A percentile compares a stretch with the other conserved stretches of the same genome.
Evolutionary conservation across 2,888 invertebrate species (phyloP).

Genomic region (Hedychridium roseum): DNA sequence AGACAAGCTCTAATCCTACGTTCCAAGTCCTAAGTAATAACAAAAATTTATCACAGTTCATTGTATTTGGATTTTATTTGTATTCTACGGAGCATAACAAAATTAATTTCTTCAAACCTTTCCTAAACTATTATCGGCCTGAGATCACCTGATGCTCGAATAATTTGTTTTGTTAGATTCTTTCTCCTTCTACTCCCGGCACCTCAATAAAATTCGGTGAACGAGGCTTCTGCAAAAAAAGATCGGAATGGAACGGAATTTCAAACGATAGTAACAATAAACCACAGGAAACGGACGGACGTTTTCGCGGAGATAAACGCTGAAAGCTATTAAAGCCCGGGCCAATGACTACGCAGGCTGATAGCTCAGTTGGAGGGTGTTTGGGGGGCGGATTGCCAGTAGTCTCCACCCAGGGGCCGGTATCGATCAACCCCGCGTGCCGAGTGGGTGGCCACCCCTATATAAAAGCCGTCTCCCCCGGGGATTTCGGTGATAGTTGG

Average conservation of each 20-base stretch:
- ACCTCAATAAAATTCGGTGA: too few relatives aligned
- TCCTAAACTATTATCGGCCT: too few relatives aligned
- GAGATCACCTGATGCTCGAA: too few relatives aligned
- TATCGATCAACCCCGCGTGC: conserved; percentile 53
- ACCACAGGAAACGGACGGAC: conserved; percentile 42
- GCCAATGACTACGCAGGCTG: conserved; percentile 22
- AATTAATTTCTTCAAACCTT: too few relatives aligned
- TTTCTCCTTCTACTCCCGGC: too few relatives aligned
- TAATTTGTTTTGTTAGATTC: too few relatives aligned
- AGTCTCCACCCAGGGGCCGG: conserved; percentile 56
- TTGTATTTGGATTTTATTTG: too few relatives aligned
- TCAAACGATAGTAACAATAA: conserved; percentile 54
- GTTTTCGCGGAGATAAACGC: conserved; percentile 34
- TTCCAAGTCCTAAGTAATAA: too few relatives aligned
- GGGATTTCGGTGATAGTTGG: conserved; percentile 44
- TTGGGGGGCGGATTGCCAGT: conserved; percentile 41
- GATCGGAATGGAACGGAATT: not conserved
- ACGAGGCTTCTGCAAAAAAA: not conserved
- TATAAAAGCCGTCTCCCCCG: conserved; percentile 52
- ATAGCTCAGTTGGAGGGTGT: not conserved
- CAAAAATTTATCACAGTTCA: too few relatives aligned
- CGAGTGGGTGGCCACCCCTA: conserved; percentile 27
- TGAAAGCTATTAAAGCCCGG: conserved; percentile 36
- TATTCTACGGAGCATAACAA: too few relatives aligned
- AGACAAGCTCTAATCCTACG: too few relatives aligned